These are phyloP conservation scores for Tenodera sinensis DNA, from an alignment of 2,888 invertebrate species.

Conservation along the genomic window DNA sequence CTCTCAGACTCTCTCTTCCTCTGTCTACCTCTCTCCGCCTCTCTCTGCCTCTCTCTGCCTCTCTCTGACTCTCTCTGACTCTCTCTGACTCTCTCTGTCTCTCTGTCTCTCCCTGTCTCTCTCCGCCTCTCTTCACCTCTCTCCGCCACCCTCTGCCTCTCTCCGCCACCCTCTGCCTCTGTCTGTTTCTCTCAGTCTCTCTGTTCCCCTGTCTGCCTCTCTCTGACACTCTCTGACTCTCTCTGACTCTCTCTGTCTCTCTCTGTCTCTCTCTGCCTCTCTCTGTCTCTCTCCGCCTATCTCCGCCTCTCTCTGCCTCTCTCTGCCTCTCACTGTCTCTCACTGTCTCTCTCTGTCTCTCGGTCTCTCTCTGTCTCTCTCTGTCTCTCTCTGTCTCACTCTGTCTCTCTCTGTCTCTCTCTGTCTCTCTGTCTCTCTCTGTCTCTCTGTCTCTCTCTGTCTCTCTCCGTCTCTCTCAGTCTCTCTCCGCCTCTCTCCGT, in stretches of 20 bases:
- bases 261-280: not conserved
- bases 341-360: too few species aligned
- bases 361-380: too few species aligned
- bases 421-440: not conserved
- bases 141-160: too few species aligned
- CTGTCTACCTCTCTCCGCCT: too few species aligned
- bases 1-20: not conserved
- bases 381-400: not conserved
- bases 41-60: not conserved
- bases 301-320: not conserved
- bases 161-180: too few species aligned
- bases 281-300: too few species aligned
- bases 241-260: not conserved
- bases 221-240: not conserved
- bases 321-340: not conserved
- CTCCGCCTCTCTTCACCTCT: too few species aligned
- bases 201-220: not conserved
- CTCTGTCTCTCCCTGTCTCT: too few species aligned
- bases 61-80: not conserved
- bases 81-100: not conserved
- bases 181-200: not conserved
- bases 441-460: not conserved
- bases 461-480: not conserved
- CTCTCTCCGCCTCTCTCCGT: not conserved
- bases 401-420: not conserved